A percentile compares a stretch with the other conserved stretches of the same genome.
phyloP scores from a whole-genome alignment of 2,888 invertebrate species.

The Athalia circularis region DNA sequence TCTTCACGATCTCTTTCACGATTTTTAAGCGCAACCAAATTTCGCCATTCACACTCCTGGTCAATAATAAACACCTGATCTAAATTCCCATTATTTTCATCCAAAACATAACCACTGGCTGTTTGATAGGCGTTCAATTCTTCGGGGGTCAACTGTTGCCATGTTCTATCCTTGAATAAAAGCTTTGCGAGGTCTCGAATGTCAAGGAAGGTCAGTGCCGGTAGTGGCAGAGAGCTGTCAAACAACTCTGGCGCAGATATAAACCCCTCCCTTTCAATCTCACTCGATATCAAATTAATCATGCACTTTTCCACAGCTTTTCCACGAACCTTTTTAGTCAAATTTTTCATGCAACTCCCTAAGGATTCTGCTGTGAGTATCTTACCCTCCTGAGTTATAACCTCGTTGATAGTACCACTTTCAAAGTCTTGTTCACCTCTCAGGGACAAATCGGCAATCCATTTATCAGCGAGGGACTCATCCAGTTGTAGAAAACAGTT shows the following conservation, averaged over 20 bases:
- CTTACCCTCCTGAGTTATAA: no score
- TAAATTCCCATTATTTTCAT: background rate
- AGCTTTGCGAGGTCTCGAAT: background rate
- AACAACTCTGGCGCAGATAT: conserved; percentile 25
- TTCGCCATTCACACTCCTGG: conserved; percentile 28
- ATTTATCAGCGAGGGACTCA: conserved; percentile 28
- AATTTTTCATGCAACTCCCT: background rate
- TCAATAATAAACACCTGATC: conserved; percentile 23
- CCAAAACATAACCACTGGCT: background rate
- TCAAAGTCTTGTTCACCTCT: background rate
- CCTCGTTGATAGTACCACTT: background rate
- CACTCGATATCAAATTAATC: background rate
- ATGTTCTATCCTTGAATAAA: background rate
- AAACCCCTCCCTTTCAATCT: conserved; percentile 9
- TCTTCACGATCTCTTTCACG: background rate
- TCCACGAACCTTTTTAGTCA: conserved; percentile 1
- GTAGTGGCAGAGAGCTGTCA: conserved; percentile 6
- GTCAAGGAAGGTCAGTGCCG: conserved; percentile 5
- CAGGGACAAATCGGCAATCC: conserved; percentile 1
- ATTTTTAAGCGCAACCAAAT: background rate
- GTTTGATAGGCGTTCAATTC: background rate
- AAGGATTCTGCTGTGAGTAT: background rate
- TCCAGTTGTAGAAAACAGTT: conserved; percentile 33
- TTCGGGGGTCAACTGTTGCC: background rate
- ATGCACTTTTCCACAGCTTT: conserved; percentile 11